Conservation (phyloP, 1,140 invertebrate species). For the Heliconius nattereri region DNA sequence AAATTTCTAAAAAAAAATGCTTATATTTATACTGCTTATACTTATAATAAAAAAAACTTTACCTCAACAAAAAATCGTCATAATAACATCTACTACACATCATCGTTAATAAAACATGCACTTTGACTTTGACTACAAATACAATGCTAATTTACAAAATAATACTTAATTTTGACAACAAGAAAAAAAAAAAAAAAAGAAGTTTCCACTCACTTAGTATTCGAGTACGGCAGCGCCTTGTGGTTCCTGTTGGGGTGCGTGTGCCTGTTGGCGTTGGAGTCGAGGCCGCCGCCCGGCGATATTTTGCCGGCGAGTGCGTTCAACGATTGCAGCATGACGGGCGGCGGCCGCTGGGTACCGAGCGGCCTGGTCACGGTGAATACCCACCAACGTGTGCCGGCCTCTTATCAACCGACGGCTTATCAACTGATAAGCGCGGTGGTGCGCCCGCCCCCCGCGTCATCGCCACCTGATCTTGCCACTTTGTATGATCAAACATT, state of each 20-base stretch:
- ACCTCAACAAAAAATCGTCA: too few relatives aligned
- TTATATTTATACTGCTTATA: too few relatives aligned
- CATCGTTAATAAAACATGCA: not conserved
- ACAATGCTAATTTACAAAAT: not conserved
- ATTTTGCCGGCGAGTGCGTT: constrained; percentile 91
- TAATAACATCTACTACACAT: not conserved
- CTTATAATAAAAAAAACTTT: too few relatives aligned
- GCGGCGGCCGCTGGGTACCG: constrained; percentile 72
- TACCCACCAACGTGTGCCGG: constrained; percentile 59
- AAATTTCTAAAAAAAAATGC: too few relatives aligned
- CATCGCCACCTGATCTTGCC: constrained; percentile 71
- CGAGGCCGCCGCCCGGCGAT: constrained; percentile 85
- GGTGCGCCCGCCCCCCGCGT: constrained; percentile 70
- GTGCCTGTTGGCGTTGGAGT: constrained; percentile 83
- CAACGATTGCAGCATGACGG: constrained; percentile 88
- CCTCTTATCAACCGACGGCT: constrained; percentile 62
- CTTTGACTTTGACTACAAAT: not conserved
- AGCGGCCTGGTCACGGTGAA: constrained; percentile 75
- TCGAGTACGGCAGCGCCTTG: constrained; percentile 70
- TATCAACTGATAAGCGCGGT: constrained; percentile 78
- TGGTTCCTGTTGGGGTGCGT: constrained; percentile 82
- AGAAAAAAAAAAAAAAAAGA: not conserved
- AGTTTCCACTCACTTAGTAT: constrained; percentile 75
- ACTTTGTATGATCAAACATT: constrained; percentile 48
- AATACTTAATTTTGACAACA: not conserved